phyloP scores from a whole-genome alignment of 2,113 vertebrate species.

The Camelus dromedarius region DNA sequence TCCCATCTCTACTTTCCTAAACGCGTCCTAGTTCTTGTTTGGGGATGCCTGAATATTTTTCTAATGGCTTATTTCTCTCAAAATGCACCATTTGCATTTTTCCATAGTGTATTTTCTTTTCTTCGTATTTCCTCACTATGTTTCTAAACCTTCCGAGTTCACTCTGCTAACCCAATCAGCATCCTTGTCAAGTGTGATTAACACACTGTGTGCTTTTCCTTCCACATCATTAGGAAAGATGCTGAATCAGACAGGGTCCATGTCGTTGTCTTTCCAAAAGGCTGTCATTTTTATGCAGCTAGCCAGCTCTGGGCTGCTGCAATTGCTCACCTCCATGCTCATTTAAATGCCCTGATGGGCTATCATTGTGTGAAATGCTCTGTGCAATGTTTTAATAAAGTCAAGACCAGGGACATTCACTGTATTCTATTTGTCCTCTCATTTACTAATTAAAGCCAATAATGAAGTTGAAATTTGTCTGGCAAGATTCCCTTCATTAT shows the following conservation, averaged over 20 bases:
- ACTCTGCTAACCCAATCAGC: constrained; percentile 63
- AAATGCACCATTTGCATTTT: constrained; percentile 42
- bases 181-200: constrained; percentile 76
- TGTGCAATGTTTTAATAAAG: constrained; percentile 48
- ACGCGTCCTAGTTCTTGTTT: constrained; percentile 16
- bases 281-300: neutral
- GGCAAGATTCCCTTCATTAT: constrained; percentile 53
- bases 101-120: neutral
- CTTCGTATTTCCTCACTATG: neutral
- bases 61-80: constrained; percentile 5
- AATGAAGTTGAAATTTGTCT: constrained; percentile 64
- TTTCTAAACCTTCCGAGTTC: constrained; percentile 35
- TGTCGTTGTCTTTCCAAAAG: neutral
- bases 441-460: constrained; percentile 64
- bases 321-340: neutral
- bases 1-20: constrained; percentile 10
- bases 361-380: neutral
- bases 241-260: constrained; percentile 43
- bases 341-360: neutral
- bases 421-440: constrained; percentile 1
- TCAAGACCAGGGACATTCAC: neutral
- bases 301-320: neutral
- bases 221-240: constrained; percentile 52
- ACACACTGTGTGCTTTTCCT: neutral
- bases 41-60: neutral